phyloP scores from a whole-genome alignment of 1,140 invertebrate species.

The Chrysomallon squamiferum region DNA sequence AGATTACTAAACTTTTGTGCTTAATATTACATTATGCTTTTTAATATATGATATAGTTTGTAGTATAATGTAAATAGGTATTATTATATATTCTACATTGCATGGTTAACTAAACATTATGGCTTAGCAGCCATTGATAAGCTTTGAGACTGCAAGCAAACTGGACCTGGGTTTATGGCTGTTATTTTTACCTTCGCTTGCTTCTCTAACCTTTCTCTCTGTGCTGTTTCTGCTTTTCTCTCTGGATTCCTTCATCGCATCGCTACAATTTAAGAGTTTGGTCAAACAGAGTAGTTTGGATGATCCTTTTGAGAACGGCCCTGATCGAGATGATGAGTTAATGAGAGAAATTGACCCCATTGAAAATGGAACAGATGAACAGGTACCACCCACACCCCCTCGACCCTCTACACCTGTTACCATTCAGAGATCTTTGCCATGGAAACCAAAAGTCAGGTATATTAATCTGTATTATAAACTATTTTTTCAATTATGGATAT shows the following conservation, averaged over 20 bases:
- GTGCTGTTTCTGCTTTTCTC: constrained; percentile 6
- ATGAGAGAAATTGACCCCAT: constrained; percentile 33
- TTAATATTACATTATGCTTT: too few relatives aligned
- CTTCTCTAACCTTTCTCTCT: constrained; percentile 42
- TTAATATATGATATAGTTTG: too few relatives aligned
- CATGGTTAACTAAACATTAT: too few relatives aligned
- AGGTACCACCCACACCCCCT: constrained; percentile 54
- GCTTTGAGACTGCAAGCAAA: background rate
- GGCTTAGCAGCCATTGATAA: too few relatives aligned
- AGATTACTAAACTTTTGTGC: too few relatives aligned
- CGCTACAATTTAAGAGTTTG: constrained; percentile 69
- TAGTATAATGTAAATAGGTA: too few relatives aligned
- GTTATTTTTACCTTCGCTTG: constrained; percentile 20
- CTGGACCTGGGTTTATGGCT: background rate
- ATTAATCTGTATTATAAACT: background rate
- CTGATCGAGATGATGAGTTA: constrained; percentile 22
- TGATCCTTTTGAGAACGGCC: constrained; percentile 71
- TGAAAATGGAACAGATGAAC: constrained; percentile 48
- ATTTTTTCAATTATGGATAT: too few relatives aligned
- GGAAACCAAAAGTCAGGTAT: constrained; percentile 88
- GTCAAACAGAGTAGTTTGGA: constrained; percentile 94
- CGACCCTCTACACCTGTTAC: constrained; percentile 51
- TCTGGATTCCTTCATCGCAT: constrained; percentile 8
- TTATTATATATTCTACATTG: too few relatives aligned
- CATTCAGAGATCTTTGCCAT: constrained; percentile 75